These are phyloP conservation scores for Zhengitettix transpicula DNA, from an alignment of 2,888 invertebrate species.

Conservation along the genomic window DNA sequence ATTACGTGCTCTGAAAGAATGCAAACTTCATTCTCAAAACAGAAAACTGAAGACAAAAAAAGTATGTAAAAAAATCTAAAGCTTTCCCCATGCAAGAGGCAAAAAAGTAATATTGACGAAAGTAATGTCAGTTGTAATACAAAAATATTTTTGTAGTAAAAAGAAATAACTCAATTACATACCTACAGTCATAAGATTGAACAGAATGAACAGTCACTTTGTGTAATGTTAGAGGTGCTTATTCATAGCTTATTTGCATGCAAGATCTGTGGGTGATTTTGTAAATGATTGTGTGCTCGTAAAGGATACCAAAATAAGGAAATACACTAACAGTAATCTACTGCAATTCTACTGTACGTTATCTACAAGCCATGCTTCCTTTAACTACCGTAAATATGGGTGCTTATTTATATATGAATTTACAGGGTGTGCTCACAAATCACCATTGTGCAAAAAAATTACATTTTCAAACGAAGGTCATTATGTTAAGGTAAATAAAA, in stretches of 20 bases:
- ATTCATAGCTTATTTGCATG: slow-evolving; percentile 8
- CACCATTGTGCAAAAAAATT: not conserved
- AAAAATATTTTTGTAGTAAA: not conserved
- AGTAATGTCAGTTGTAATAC: not conserved
- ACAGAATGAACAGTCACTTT: too few species aligned
- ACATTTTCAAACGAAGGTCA: not conserved
- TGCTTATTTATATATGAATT: not conserved
- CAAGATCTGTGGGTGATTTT: not conserved
- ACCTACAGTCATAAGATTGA: too few species aligned
- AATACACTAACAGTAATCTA: not conserved
- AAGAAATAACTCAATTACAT: not conserved
- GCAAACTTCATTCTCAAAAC: not conserved
- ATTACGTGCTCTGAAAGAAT: not conserved
- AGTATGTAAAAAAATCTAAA: too few species aligned
- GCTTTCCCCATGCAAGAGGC: not conserved
- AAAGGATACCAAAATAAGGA: too few species aligned
- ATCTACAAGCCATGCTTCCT: not conserved
- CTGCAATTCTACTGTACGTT: not conserved
- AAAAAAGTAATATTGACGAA: not conserved
- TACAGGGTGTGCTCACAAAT: too few species aligned
- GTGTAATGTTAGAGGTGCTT: slow-evolving; percentile 8
- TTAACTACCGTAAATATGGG: not conserved
- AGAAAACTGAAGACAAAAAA: not conserved
- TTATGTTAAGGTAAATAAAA: too few species aligned
- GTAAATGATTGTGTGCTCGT: too few species aligned